Evolutionary conservation across 2,888 invertebrate species (phyloP).

Genomic region (Pristionchus japonicus): DNA sequence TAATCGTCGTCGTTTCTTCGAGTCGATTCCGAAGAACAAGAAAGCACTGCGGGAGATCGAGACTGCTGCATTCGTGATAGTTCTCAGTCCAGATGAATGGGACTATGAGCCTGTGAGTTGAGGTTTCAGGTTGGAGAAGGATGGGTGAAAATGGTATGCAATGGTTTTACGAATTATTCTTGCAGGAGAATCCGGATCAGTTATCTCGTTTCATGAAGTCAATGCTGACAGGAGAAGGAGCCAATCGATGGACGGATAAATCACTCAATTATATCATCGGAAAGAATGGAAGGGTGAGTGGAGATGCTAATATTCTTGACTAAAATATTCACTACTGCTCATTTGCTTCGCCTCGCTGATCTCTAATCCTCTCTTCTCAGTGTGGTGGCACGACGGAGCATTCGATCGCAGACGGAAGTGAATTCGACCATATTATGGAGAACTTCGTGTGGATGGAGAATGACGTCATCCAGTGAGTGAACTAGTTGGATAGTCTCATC

Average conservation of each 20-base stretch:
- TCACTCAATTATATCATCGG: constrained; percentile 65
- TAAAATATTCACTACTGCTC: no score
- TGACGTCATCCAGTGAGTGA: neutral
- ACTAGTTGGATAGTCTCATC: no score
- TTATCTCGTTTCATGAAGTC: constrained; percentile 62
- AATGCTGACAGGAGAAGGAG: constrained; percentile 67
- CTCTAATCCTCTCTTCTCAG: neutral
- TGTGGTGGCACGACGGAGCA: constrained; percentile 70
- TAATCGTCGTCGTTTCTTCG: constrained; percentile 67
- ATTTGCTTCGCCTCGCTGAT: no score
- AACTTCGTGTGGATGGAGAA: constrained; percentile 63
- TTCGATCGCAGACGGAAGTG: constrained; percentile 66
- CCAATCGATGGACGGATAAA: constrained; percentile 71
- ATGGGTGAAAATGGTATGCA: no score
- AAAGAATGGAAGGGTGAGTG: constrained; percentile 58
- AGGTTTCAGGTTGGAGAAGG: no score
- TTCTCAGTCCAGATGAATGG: constrained; percentile 62
- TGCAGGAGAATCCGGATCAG: constrained; percentile 58
- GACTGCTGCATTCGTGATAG: constrained; percentile 62
- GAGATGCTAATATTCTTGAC: no score
- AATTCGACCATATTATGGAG: constrained; percentile 69
- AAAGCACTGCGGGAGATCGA: constrained; percentile 62
- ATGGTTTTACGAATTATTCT: no score
- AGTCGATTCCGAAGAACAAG: constrained; percentile 58
- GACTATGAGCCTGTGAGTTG: constrained; percentile 54